phyloP scores from a whole-genome alignment of 2,888 invertebrate species.

The Clistopyga incitator region DNA sequence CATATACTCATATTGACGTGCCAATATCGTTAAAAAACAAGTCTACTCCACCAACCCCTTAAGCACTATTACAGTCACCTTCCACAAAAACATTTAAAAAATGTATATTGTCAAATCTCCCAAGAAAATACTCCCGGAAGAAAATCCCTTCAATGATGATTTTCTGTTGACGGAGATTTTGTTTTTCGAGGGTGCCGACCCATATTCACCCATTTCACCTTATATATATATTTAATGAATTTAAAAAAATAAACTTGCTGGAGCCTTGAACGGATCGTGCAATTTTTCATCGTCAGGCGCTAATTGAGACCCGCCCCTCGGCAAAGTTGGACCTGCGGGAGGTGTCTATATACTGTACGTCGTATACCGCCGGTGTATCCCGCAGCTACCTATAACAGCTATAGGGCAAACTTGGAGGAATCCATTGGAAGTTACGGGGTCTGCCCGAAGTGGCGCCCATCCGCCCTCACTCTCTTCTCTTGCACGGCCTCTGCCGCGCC shows the following conservation, averaged over 20 bases:
- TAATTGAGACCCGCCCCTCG: constrained; percentile 75
- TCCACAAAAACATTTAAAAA: no score
- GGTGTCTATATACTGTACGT: constrained; percentile 24
- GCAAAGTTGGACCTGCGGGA: constrained; percentile 63
- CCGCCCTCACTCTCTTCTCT: constrained; percentile 27
- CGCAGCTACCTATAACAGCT: constrained; percentile 62
- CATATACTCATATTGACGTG: no score
- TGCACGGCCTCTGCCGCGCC: constrained; percentile 67
- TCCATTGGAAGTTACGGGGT: constrained; percentile 72
- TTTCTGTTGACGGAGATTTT: no score
- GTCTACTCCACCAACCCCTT: no score
- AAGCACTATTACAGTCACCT: no score
- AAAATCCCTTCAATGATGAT: no score
- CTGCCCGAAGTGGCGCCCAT: constrained; percentile 64
- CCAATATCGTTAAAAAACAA: no score
- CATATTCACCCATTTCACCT: neutral
- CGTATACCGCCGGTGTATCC: constrained; percentile 60
- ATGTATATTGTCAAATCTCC: no score
- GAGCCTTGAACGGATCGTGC: constrained; percentile 58
- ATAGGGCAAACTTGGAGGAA: constrained; percentile 69
- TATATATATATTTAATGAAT: constrained; percentile 50
- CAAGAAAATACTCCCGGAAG: no score
- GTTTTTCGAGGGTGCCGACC: no score
- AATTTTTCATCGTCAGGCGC: constrained; percentile 77
- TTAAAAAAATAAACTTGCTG: constrained; percentile 59